Percentiles rank a stretch among this genome's conserved stretches.
phyloP scores from a whole-genome alignment of 2,113 vertebrate species.

The Raja brachyura region DNA sequence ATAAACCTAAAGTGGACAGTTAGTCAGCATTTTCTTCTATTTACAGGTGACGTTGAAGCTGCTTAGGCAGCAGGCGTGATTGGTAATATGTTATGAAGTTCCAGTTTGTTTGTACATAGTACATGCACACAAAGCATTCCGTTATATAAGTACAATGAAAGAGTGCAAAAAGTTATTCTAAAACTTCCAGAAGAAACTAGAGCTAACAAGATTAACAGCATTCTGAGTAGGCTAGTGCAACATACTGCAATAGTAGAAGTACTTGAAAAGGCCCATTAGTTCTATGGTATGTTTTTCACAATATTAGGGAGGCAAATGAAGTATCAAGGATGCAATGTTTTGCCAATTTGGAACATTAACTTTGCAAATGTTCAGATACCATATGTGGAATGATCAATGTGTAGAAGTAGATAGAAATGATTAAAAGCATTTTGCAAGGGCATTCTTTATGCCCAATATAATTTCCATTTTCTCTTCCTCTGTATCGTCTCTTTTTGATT shows the following conservation, averaged over 20 bases:
- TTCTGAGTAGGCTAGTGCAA: constrained; percentile 26
- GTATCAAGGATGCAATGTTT: not conserved
- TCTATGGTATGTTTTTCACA: constrained; percentile 12
- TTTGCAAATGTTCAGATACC: not conserved
- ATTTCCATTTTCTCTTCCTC: not conserved
- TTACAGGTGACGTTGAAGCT: constrained; percentile 26
- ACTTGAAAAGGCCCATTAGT: not conserved
- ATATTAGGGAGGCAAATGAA: constrained; percentile 32
- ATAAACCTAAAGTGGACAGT: constrained; percentile 22
- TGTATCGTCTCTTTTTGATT: not conserved
- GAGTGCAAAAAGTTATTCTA: constrained; percentile 12
- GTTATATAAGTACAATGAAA: constrained; percentile 22
- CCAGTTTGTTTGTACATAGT: constrained; percentile 38
- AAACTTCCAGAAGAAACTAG: constrained; percentile 20
- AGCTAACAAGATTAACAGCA: constrained; percentile 19
- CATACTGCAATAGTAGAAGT: constrained; percentile 5
- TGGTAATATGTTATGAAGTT: constrained; percentile 31
- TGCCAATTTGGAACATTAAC: not conserved
- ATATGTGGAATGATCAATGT: not conserved
- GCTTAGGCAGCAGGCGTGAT: constrained; percentile 20
- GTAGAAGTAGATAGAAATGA: not conserved
- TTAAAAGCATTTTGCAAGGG: not conserved
- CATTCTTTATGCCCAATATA: not conserved
- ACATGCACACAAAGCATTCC: constrained; percentile 37
- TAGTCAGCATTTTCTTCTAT: constrained; percentile 29